These are phyloP conservation scores for Meriones psammophilus DNA, from an alignment of 2,797 vertebrate genomes.

Conservation along the genomic window DNA sequence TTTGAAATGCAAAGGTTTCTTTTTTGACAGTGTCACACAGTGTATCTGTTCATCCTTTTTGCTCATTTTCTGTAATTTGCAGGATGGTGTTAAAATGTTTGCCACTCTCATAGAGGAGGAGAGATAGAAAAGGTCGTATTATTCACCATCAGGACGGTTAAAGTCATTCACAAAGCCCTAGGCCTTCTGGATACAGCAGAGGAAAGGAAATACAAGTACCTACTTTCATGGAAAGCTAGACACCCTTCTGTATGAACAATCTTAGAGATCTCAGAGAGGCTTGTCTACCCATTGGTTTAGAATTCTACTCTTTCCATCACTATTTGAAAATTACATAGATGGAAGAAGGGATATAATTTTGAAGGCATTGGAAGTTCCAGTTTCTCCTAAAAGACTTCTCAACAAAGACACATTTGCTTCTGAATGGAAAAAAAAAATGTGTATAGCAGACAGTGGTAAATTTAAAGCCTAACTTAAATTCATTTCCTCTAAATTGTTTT, in stretches of 20 bases:
- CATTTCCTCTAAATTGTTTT: constrained; percentile 31
- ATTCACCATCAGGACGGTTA: neutral
- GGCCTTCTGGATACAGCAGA: constrained; percentile 69
- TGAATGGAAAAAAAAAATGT: neutral
- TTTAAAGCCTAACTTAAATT: constrained; percentile 16
- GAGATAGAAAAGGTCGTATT: neutral
- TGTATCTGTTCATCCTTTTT: constrained; percentile 49
- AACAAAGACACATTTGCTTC: constrained; percentile 27
- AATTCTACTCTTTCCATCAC: constrained; percentile 46
- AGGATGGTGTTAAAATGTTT: constrained; percentile 49
- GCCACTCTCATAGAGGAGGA: constrained; percentile 18
- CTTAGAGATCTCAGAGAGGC: constrained; percentile 56
- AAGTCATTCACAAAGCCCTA: constrained; percentile 41
- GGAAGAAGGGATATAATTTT: neutral
- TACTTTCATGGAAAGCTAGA: constrained; percentile 76
- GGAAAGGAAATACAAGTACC: constrained; percentile 65
- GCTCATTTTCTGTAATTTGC: constrained; percentile 61
- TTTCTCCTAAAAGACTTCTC: neutral
- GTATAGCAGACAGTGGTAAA: neutral
- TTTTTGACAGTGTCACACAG: constrained; percentile 36
- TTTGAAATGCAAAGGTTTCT: constrained; percentile 54
- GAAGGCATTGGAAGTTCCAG: neutral
- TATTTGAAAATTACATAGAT: constrained; percentile 58
- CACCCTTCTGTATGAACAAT: constrained; percentile 70
- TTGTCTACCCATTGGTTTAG: constrained; percentile 78